Base-by-base conservation (phyloP, 2,797 vertebrate species). In the Nyctibius grandis region DNA sequence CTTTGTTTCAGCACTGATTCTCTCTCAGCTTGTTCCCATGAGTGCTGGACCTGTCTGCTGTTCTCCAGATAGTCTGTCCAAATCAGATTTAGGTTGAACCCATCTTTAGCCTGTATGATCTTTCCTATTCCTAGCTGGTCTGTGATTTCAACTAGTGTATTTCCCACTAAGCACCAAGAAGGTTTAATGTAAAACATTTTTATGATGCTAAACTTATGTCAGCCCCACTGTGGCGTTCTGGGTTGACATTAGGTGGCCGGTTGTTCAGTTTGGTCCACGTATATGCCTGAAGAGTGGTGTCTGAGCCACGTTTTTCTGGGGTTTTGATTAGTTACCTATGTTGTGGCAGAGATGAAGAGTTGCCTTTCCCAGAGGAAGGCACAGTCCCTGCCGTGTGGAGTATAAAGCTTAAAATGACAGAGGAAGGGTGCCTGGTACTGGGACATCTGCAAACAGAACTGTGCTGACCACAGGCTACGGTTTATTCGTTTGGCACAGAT, bases 151-250 rank as follows among this genome's bases (percentile, higher is more conserved):
- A 61, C 73, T 54, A 48, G 51, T 82, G 28, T 90, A 36, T 93
- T 93, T 93, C 38, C 78, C 42, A 69, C 64, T 69, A 68, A 82
- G 34, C 36, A 82, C 33, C 64, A 36, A 76, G 80, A 90, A 95
- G 77, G 73, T 93, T 93, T 89, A 78, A 87, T 75, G 42, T 87
- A 82, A 88, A 91, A 88, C 64, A 56, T 82, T 94, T 95, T 80
- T 86, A 73, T 77, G 53, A 48, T 69, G 51, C 64, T 89, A 44
- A 72, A 72, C n/a, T 85, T 48, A 45, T 64, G 50, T 64, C 60
- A 93, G 76, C 53, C 40, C 5, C 17, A 34, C 57, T 34, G 20
- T 42, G 29, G 45, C 28, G 50, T 89, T 47, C 57, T 34, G 53
- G 21, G 28, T 57, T 91, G 65, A 51, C 21, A 14, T 22, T 25